Conservation (phyloP, 37 sponge, comb jelly and placozoan genomes). For the Eunapius fragilis region DNA sequence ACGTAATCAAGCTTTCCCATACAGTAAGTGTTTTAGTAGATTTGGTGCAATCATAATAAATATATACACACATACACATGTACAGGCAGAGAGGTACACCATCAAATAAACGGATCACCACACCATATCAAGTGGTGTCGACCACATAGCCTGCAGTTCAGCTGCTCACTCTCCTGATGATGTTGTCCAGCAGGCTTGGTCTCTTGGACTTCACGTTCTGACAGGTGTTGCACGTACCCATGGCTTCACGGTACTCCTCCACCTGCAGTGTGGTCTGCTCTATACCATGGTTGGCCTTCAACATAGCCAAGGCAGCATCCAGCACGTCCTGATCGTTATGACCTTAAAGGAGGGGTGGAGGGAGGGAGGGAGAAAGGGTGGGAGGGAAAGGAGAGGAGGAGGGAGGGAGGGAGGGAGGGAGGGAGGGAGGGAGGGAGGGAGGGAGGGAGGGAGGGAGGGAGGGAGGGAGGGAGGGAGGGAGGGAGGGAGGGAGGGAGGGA, state of each 20-base stretch:
- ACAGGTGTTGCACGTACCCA: slow-evolving; percentile 65
- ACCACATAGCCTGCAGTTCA: too few relatives aligned
- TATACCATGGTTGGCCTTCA: slow-evolving; percentile 57
- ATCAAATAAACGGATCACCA: too few relatives aligned
- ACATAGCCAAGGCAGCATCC: slow-evolving; percentile 36
- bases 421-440: neutral
- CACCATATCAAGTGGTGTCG: too few relatives aligned
- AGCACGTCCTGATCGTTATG: slow-evolving; percentile 35
- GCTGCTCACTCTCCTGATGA: neutral
- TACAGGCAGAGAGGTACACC: too few relatives aligned
- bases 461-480: neutral
- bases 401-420: too few relatives aligned
- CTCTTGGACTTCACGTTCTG: slow-evolving; percentile 8
- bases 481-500: slow-evolving; percentile 1
- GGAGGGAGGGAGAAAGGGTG: neutral
- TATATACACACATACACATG: too few relatives aligned
- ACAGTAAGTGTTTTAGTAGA: too few relatives aligned
- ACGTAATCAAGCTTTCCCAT: too few relatives aligned
- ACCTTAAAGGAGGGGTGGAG: slow-evolving; percentile 18
- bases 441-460: slow-evolving; percentile 18
- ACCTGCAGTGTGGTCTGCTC: slow-evolving; percentile 72
- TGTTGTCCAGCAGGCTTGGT: neutral
- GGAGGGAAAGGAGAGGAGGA: neutral
- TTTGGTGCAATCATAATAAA: too few relatives aligned
- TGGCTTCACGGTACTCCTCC: slow-evolving; percentile 41